Conservation (phyloP, 2,888 invertebrate genomes). For the Cantharis rufa region DNA sequence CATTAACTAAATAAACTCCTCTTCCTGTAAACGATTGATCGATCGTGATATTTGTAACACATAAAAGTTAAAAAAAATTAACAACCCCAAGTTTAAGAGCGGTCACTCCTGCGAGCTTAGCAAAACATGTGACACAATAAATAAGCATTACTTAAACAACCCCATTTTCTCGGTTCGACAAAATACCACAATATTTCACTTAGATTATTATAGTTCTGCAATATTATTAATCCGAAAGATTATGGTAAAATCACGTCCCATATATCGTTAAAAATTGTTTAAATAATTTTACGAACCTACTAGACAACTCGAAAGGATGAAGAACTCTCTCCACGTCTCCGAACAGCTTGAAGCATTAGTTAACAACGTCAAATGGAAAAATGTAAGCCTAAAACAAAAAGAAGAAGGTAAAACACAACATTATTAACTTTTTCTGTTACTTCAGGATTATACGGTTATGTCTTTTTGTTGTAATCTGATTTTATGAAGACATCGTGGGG, state of each 20-base stretch:
- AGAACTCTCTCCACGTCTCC: slow-evolving; percentile 67
- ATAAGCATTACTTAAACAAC: slow-evolving; percentile 16
- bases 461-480: slow-evolving; percentile 48
- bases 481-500: slow-evolving; percentile 55
- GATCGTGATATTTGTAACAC: slow-evolving; percentile 1
- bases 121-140: slow-evolving; percentile 19
- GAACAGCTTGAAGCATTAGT: slow-evolving; percentile 69
- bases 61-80: neutral
- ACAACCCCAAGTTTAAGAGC: neutral
- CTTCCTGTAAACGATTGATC: slow-evolving; percentile 35
- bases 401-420: slow-evolving; percentile 15
- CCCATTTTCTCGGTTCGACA: neutral
- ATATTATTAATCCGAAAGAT: slow-evolving; percentile 6
- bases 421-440: slow-evolving; percentile 24
- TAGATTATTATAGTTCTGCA: neutral
- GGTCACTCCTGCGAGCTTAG: neutral
- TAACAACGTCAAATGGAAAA: slow-evolving; percentile 56
- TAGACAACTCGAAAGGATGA: slow-evolving; percentile 67
- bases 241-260: slow-evolving; percentile 15
- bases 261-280: slow-evolving; percentile 18
- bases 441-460: slow-evolving; percentile 19
- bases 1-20: slow-evolving; percentile 41
- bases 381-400: slow-evolving; percentile 60
- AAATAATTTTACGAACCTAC: slow-evolving; percentile 54
- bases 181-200: neutral